Conservation (phyloP, 2,797 vertebrate species). For the Ciconia nigra region DNA sequence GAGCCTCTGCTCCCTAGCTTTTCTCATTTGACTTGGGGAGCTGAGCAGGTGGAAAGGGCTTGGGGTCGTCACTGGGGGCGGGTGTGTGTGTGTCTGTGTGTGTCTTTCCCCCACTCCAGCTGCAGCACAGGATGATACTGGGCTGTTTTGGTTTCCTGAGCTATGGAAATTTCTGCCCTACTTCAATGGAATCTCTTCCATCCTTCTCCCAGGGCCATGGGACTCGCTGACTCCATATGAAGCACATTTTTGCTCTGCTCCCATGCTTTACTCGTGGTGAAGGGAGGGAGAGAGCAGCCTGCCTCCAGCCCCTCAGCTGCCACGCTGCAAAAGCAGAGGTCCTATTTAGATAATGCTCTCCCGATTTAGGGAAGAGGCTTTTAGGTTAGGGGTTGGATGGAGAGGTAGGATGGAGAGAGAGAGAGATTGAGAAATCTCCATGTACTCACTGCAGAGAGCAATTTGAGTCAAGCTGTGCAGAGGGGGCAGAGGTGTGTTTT, state of each 20-base stretch:
- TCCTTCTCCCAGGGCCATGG: not conserved
- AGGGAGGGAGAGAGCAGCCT: not conserved
- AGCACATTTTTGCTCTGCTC: not conserved
- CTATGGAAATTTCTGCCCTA: not conserved
- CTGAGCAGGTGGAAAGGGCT: not conserved
- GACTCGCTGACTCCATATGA: not conserved
- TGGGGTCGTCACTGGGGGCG: not conserved
- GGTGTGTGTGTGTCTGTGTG: too few relatives aligned
- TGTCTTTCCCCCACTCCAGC: not conserved
- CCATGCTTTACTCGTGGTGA: not conserved
- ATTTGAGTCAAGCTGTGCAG: not conserved
- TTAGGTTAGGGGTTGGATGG: not conserved
- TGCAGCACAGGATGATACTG: not conserved
- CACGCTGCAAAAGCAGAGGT: not conserved
- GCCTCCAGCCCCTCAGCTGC: not conserved
- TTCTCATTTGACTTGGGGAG: not conserved
- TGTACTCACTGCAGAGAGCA: not conserved
- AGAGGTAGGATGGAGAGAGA: not conserved
- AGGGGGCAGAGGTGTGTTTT: not conserved
- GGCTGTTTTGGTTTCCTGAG: not conserved
- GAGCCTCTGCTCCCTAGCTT: not conserved
- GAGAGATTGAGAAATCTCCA: not conserved
- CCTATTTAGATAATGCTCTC: not conserved
- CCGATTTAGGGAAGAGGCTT: not conserved
- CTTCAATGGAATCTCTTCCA: not conserved